Conservation (phyloP, 1,140 invertebrate species). For the Arion vulgaris region DNA sequence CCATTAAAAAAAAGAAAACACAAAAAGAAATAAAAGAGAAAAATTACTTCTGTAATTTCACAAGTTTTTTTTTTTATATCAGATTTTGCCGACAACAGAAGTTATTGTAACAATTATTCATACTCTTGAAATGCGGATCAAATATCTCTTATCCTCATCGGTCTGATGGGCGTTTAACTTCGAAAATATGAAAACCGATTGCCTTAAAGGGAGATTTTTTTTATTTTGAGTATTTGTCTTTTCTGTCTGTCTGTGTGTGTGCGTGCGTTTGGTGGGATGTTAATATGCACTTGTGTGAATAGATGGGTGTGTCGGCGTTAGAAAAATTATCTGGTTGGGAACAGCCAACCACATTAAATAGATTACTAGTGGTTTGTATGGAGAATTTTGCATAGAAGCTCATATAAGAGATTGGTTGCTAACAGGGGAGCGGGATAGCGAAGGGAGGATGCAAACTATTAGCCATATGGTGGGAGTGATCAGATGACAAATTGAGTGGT, state of each 20-base stretch:
- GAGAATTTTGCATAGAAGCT: background rate
- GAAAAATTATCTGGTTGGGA: background rate
- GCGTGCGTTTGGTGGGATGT: background rate
- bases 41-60: background rate
- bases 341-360: background rate
- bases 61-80: background rate
- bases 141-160: conserved; percentile 1
- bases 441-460: conserved; percentile 19
- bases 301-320: background rate
- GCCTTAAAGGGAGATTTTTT: background rate
- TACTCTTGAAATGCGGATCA: background rate
- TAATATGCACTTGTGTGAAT: background rate
- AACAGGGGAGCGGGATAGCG: background rate
- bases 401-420: background rate
- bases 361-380: conserved; percentile 5
- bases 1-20: background rate
- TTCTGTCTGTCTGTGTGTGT: conserved; percentile 6
- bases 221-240: background rate
- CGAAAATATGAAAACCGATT: conserved; percentile 1
- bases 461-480: conserved; percentile 34
- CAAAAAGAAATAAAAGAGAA: background rate
- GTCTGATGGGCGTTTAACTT: conserved; percentile 2
- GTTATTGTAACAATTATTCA: conserved; percentile 13
- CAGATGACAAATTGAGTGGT: conserved; percentile 20
- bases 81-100: background rate